A percentile compares a stretch with the other conserved stretches of the same genome.
Conservation (phyloP, 64 coral and sea anemone species). For the Astreopora myriophthalma region DNA sequence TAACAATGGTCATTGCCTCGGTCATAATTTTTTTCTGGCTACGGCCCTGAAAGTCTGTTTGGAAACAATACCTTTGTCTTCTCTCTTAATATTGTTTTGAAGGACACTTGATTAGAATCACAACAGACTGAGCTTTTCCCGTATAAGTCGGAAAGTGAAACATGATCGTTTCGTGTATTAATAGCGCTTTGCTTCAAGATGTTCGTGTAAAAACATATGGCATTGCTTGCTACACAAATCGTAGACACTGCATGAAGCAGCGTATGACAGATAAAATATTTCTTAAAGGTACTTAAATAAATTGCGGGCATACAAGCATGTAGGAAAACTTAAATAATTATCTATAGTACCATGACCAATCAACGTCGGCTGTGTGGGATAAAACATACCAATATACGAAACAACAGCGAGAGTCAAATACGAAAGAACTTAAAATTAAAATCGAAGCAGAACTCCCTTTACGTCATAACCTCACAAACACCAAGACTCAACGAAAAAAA, state of each 20-base stretch:
- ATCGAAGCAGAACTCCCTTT: background rate
- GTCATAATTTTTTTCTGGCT: too few relatives aligned
- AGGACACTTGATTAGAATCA: background rate
- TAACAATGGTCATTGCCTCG: too few relatives aligned
- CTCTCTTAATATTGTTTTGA: background rate
- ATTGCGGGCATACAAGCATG: background rate
- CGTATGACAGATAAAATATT: background rate
- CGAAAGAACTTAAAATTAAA: background rate
- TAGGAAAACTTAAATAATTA: background rate
- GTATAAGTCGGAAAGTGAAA: background rate
- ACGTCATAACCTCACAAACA: background rate
- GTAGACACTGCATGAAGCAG: background rate
- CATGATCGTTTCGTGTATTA: background rate
- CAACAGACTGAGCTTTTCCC: background rate
- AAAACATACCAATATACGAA: background rate
- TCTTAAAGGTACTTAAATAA: background rate
- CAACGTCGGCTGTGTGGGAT: conserved; percentile 2
- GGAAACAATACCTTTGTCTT: background rate
- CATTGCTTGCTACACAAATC: background rate
- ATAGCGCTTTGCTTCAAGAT: background rate
- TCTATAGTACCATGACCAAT: background rate
- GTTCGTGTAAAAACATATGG: background rate
- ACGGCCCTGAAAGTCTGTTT: background rate
- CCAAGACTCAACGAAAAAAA: background rate
- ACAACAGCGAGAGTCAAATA: background rate